Evolutionary conservation across 1,140 invertebrate species (phyloP).

Genomic region (Drosophila varians): DNA sequence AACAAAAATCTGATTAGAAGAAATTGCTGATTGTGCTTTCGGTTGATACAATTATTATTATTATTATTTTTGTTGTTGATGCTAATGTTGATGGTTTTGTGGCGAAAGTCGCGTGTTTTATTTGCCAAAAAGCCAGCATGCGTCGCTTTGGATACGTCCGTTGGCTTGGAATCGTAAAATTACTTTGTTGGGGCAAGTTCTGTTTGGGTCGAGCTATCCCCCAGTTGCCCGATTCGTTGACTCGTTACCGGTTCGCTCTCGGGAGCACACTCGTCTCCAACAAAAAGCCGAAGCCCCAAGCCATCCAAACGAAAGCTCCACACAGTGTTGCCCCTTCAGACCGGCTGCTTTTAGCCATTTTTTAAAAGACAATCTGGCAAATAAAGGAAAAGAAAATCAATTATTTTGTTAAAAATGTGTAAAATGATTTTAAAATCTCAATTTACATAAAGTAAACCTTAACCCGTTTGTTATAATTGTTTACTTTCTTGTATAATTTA

Average conservation of each 20-base stretch:
- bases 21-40: background rate
- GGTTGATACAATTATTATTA: background rate
- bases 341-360: background rate
- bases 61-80: background rate
- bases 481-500: no score
- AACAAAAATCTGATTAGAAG: background rate
- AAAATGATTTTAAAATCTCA: no score
- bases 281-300: constrained; percentile 16
- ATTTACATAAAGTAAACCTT: no score
- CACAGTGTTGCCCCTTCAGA: background rate
- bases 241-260: no score
- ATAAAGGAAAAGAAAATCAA: no score
- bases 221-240: constrained; percentile 13
- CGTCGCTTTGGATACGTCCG: constrained; percentile 37
- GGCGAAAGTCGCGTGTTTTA: constrained; percentile 37
- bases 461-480: no score
- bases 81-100: constrained; percentile 3
- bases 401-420: no score
- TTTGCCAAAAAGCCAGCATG: constrained; percentile 26
- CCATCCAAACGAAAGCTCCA: constrained; percentile 40
- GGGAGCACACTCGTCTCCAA: constrained; percentile 43
- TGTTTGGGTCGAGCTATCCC: no score
- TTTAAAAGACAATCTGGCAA: background rate
- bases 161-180: constrained; percentile 13
- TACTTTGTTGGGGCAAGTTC: background rate